phyloP scores from a whole-genome alignment of 2,113 vertebrate species.

The Pristiophorus japonicus region DNA sequence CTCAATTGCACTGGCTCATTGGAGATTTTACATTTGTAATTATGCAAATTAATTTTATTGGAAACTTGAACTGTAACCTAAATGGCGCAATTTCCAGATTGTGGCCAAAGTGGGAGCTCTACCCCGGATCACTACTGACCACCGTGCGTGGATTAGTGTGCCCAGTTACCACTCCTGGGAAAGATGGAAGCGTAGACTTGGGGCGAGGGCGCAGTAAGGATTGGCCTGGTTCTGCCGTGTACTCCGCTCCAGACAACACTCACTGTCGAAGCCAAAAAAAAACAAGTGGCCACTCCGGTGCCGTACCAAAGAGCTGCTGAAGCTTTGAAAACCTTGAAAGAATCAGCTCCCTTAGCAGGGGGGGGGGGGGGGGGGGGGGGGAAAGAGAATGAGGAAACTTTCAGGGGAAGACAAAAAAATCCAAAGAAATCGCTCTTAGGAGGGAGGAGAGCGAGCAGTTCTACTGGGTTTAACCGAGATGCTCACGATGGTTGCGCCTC shows the following conservation, averaged over 20 bases:
- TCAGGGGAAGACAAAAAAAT: neutral
- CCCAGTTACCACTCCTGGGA: neutral
- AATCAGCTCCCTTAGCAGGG: neutral
- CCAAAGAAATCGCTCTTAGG: neutral
- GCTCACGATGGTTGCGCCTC: too few relatives aligned
- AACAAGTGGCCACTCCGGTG: neutral
- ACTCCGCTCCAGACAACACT: neutral
- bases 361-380: neutral
- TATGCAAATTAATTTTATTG: neutral
- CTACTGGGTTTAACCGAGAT: neutral
- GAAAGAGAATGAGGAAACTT: neutral
- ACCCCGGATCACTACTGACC: neutral
- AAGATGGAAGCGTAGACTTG: neutral
- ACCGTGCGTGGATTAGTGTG: neutral
- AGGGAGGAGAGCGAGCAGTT: neutral
- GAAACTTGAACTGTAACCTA: neutral
- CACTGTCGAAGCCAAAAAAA: neutral
- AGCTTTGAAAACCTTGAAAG: neutral
- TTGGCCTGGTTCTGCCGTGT: neutral
- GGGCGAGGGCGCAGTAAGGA: neutral
- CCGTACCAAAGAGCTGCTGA: neutral
- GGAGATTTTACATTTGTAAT: neutral
- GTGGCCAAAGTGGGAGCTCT: neutral
- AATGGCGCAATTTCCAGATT: neutral
- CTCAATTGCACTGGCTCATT: neutral